A percentile compares a stretch with the other conserved stretches of the same genome.
These are phyloP conservation scores for Sander lucioperca DNA, from an alignment of 2,113 vertebrate species.

Conservation along the genomic window DNA sequence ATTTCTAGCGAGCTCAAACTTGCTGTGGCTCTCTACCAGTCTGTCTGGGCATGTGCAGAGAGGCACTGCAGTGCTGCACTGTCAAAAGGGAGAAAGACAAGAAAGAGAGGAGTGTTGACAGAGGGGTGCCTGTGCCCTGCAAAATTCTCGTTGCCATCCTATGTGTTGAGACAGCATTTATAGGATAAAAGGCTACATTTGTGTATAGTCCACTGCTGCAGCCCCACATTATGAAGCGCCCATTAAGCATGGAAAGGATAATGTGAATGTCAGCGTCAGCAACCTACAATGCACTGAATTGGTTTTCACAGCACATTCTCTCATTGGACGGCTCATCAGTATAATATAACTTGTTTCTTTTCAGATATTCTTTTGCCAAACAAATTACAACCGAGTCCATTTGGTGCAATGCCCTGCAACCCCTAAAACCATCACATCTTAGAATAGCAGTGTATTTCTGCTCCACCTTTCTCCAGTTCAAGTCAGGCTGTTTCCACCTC, in stretches of 20 bases:
- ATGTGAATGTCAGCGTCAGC: constrained; percentile 46
- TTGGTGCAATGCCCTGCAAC: not conserved
- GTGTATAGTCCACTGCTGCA: not conserved
- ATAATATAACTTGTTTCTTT: constrained; percentile 9
- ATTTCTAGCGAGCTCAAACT: constrained; percentile 70
- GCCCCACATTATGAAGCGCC: not conserved
- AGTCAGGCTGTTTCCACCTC: not conserved
- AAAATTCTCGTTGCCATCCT: constrained; percentile 31
- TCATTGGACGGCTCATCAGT: not conserved
- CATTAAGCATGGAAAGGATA: constrained; percentile 42
- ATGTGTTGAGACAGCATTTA: constrained; percentile 40
- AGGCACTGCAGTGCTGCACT: constrained; percentile 77
- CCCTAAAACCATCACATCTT: not conserved
- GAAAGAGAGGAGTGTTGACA: constrained; percentile 60
- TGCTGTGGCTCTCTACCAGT: constrained; percentile 65
- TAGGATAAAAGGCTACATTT: constrained; percentile 38
- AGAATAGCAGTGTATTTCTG: constrained; percentile 3
- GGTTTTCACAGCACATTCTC: constrained; percentile 2
- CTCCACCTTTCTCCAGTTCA: constrained; percentile 3
- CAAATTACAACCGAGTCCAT: not conserved
- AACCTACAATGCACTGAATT: constrained; percentile 20
- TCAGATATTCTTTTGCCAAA: not conserved
- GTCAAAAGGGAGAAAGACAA: constrained; percentile 46
- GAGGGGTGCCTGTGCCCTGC: constrained; percentile 51
- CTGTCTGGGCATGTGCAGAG: constrained; percentile 81